Evolutionary conservation across 2,113 vertebrate species (phyloP).

Genomic region (Epinephelus fuscoguttatus): DNA sequence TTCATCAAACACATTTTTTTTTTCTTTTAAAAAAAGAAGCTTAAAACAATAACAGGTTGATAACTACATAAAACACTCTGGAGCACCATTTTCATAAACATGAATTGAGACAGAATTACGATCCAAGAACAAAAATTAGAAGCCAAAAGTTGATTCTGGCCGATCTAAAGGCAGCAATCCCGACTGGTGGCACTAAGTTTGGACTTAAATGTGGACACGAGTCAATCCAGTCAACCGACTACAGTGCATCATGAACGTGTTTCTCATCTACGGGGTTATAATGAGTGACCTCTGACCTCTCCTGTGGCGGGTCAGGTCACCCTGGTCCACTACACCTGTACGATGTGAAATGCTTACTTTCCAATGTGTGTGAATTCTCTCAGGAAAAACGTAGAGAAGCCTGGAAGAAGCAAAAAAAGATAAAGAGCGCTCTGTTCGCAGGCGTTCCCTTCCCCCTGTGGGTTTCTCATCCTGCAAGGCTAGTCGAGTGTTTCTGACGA

Average conservation of each 20-base stretch:
- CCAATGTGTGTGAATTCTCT: conserved; percentile 54
- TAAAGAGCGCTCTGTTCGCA: conserved; percentile 34
- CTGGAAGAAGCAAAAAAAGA: conserved; percentile 43
- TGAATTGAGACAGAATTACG: conserved; percentile 45
- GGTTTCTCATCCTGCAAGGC: conserved; percentile 63
- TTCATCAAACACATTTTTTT: conserved; percentile 50
- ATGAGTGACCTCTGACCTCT: conserved; percentile 60
- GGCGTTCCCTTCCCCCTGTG: conserved; percentile 49
- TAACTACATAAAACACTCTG: conserved; percentile 67
- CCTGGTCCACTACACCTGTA: conserved; percentile 79
- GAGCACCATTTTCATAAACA: conserved; percentile 61
- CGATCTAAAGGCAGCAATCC: conserved; percentile 68
- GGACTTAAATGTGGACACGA: conserved; percentile 53
- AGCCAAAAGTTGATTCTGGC: conserved; percentile 55
- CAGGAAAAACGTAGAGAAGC: conserved; percentile 38
- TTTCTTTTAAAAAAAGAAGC: conserved; percentile 42
- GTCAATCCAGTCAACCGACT: conserved; percentile 71
- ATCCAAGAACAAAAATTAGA: conserved; percentile 39
- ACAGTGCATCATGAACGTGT: conserved; percentile 64
- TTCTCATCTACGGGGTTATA: conserved; percentile 55
- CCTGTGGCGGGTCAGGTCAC: conserved; percentile 50
- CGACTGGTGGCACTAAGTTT: conserved; percentile 74
- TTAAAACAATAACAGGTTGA: conserved; percentile 64
- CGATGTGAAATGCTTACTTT: conserved; percentile 65
- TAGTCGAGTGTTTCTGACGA: conserved; percentile 46